A percentile compares a stretch with the other conserved stretches of the same genome.
Conservation (phyloP, 2,113 vertebrate species). For the Marmota flaviventris region DNA sequence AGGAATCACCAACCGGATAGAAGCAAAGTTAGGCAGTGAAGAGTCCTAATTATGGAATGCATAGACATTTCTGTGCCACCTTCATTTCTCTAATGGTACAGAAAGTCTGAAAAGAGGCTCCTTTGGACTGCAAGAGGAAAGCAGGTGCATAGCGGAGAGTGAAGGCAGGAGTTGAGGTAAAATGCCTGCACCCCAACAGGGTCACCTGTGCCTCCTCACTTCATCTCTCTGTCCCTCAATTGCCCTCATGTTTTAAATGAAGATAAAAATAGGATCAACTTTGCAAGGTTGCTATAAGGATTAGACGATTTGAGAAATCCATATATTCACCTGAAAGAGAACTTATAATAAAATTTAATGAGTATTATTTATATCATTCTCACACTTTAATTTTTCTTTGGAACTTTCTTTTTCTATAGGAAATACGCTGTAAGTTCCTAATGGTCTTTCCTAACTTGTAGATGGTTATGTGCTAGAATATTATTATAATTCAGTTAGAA, state of each 20-base stretch:
- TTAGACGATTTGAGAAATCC: not conserved
- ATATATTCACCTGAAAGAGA: not conserved
- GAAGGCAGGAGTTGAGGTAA: not conserved
- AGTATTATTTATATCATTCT: not conserved
- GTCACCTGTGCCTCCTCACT: too few species aligned
- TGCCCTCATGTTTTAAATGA: not conserved
- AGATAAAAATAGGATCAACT: not conserved
- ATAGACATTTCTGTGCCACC: not conserved
- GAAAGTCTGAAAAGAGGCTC: not conserved
- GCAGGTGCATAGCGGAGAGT: not conserved
- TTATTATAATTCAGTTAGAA: conserved; percentile 9
- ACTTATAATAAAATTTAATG: not conserved
- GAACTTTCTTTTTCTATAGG: not conserved
- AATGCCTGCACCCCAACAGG: not conserved
- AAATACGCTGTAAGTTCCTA: not conserved
- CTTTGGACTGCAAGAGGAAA: not conserved
- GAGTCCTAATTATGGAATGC: not conserved
- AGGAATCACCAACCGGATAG: not conserved
- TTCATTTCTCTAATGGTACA: not conserved
- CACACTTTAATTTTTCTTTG: not conserved
- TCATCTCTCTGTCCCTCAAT: not conserved
- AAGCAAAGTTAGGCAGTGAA: not conserved
- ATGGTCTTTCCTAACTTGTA: not conserved
- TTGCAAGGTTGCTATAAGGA: not conserved
- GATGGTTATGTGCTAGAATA: not conserved